These are phyloP conservation scores for Lumbricus terrestris DNA, from an alignment of 2,888 invertebrate genomes.

Conservation along the genomic window DNA sequence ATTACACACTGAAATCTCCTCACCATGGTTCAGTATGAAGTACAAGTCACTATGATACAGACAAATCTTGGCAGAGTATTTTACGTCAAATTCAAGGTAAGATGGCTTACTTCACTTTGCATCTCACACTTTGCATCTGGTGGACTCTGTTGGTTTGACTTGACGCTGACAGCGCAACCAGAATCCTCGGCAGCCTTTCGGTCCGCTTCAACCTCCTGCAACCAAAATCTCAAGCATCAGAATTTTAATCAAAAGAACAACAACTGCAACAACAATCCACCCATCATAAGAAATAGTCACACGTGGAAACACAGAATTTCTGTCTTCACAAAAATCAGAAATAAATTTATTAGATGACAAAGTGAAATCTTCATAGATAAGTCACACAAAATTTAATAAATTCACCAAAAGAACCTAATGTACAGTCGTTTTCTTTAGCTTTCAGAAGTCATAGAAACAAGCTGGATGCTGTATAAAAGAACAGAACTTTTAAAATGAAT, in stretches of 20 bases:
- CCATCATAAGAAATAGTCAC: too few relatives aligned
- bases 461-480: too few relatives aligned
- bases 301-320: too few relatives aligned
- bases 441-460: too few relatives aligned
- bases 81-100: background rate
- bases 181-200: constrained; percentile 7
- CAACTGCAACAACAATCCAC: background rate
- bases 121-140: background rate
- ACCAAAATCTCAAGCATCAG: background rate
- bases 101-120: background rate
- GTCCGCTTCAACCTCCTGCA: background rate
- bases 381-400: too few relatives aligned
- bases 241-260: background rate
- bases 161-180: background rate
- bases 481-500: too few relatives aligned
- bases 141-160: background rate
- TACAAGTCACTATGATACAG: background rate
- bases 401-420: too few relatives aligned
- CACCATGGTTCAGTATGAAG: background rate
- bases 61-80: background rate
- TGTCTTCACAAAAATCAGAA: too few relatives aligned
- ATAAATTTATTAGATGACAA: too few relatives aligned
- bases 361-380: too few relatives aligned
- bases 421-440: too few relatives aligned
- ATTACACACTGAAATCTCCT: background rate